Evolutionary conservation across 2,113 vertebrate genomes (phyloP).

Genomic region (Mesocricetus auratus): DNA sequence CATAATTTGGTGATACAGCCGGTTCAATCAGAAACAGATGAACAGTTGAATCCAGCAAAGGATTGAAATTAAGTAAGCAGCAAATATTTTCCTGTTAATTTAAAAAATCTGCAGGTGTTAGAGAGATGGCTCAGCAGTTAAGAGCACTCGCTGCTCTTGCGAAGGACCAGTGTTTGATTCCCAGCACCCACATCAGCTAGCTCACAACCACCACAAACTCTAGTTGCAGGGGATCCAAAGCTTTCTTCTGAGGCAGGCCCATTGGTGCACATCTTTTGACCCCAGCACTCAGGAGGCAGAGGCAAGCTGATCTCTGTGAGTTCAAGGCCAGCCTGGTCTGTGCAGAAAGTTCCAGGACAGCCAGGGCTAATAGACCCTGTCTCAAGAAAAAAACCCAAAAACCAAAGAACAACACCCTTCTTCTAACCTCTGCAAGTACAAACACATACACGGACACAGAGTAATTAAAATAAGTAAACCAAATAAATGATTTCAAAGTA

Average conservation of each 20-base stretch:
- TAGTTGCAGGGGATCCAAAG: no score
- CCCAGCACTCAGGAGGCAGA: neutral
- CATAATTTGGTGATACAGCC: neutral
- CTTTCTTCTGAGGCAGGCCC: neutral
- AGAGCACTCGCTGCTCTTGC: neutral
- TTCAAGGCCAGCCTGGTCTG: neutral
- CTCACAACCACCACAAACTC: neutral
- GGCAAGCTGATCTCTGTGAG: neutral
- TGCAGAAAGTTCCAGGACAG: neutral
- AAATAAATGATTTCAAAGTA: neutral
- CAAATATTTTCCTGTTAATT: neutral
- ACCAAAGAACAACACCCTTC: neutral
- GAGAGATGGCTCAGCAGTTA: neutral
- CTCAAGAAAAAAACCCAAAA: neutral
- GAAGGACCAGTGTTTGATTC: neutral
- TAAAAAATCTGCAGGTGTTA: neutral
- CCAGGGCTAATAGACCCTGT: neutral
- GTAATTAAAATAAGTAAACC: neutral
- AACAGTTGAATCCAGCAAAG: neutral
- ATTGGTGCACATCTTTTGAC: neutral
- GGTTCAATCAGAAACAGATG: neutral
- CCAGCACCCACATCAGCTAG: neutral
- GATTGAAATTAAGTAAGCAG: neutral
- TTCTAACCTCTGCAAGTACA: neutral
- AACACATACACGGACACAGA: neutral